phyloP scores from a whole-genome alignment of 2,888 invertebrate species.

The Pemphredon lugubris region DNA sequence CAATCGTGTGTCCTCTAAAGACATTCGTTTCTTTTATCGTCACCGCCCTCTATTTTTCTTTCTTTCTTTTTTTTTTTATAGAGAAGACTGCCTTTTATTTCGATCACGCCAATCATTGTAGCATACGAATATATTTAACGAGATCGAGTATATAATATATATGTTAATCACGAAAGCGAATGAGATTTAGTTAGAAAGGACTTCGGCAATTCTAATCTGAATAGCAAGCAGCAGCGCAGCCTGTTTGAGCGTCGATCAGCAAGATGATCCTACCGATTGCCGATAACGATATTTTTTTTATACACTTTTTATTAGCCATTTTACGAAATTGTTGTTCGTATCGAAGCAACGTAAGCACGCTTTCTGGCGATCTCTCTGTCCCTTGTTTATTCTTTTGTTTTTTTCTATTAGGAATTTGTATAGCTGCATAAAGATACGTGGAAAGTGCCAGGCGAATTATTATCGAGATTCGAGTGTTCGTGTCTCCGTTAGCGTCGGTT shows the following conservation, averaged over 20 bases:
- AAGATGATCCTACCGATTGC: constrained; percentile 21
- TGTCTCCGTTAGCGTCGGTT: constrained; percentile 12
- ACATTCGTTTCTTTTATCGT: background rate
- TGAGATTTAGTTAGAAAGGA: background rate
- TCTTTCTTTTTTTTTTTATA: constrained; percentile 4
- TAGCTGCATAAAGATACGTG: constrained; percentile 19
- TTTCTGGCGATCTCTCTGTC: constrained; percentile 40
- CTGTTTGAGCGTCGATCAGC: constrained; percentile 30
- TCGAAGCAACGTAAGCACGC: background rate
- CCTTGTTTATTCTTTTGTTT: constrained; percentile 15
- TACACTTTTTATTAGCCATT: background rate
- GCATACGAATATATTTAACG: background rate
- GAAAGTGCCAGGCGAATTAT: constrained; percentile 17
- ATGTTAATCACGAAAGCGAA: background rate
- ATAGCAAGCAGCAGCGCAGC: constrained; percentile 53
- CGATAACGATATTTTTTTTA: constrained; percentile 9
- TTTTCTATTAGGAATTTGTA: background rate
- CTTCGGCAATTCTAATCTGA: background rate
- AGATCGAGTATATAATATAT: too few species aligned
- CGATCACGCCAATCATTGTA: constrained; percentile 4
- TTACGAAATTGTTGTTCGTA: constrained; percentile 15
- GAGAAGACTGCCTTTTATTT: constrained; percentile 44
- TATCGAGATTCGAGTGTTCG: background rate
- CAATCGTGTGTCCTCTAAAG: constrained; percentile 2
- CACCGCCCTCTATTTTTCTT: too few species aligned